Evolutionary conservation across 2,113 vertebrate species (phyloP).

Genomic region (Sakesphorus luctuosus): DNA sequence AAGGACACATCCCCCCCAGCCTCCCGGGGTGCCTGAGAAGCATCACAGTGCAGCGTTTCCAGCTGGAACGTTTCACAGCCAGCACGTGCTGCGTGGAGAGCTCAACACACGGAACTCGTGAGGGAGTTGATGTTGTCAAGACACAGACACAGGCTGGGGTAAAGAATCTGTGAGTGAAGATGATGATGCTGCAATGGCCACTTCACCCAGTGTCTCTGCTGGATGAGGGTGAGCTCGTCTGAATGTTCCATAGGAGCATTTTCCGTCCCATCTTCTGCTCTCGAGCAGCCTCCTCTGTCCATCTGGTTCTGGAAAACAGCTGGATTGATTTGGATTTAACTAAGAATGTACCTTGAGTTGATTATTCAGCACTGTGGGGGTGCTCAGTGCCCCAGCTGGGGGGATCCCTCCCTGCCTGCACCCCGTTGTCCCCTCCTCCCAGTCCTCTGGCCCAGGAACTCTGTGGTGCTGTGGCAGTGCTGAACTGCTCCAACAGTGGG

Average conservation of each 20-base stretch:
- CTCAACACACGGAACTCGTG: accelerated
- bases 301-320: background rate
- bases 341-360: background rate
- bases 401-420: background rate
- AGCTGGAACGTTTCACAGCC: accelerated
- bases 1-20: background rate
- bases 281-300: background rate
- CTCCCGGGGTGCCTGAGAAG: background rate
- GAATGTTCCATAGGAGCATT: accelerated
- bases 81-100: background rate
- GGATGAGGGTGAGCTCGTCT: background rate
- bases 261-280: background rate
- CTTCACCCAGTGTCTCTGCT: background rate
- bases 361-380: background rate
- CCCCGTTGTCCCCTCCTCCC: accelerated
- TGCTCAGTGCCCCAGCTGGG: background rate
- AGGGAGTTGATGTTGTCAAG: background rate
- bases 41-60: background rate
- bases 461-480: background rate
- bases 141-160: accelerated
- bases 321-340: background rate
- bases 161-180: background rate
- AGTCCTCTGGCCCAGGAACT: background rate
- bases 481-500: background rate
- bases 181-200: accelerated